Percentiles rank a stretch among this genome's conserved stretches.
These are phyloP conservation scores for Nebria brevicollis DNA, from an alignment of 2,888 invertebrate species.

Conservation along the genomic window DNA sequence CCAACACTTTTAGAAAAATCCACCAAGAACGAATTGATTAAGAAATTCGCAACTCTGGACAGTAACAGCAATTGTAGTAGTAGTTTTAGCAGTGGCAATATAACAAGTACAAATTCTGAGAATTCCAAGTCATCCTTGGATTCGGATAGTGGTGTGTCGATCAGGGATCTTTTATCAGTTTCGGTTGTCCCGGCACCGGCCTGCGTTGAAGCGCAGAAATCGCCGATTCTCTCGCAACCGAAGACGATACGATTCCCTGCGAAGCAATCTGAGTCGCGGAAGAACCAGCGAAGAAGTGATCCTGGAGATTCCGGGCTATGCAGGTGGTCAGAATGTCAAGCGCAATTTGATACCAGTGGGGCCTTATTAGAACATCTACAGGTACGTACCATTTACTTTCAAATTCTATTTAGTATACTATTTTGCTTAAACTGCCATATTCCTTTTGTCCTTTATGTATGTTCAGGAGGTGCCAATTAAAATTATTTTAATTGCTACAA, in stretches of 20 bases:
- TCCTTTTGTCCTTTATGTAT: too few species aligned
- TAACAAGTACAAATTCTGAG: slow-evolving; percentile 48
- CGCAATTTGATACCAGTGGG: slow-evolving; percentile 80
- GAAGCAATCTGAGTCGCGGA: slow-evolving; percentile 58
- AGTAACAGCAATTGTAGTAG: slow-evolving; percentile 61
- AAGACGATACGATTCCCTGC: slow-evolving; percentile 85
- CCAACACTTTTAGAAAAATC: slow-evolving; percentile 7
- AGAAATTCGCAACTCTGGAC: neutral
- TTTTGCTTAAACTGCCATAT: neutral
- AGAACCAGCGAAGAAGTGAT: slow-evolving; percentile 57
- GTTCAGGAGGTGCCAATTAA: too few species aligned
- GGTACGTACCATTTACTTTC: slow-evolving; percentile 63
- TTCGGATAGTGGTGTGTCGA: slow-evolving; percentile 59
- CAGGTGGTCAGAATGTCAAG: slow-evolving; percentile 85
- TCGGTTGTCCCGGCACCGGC: slow-evolving; percentile 55
- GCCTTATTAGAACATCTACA: slow-evolving; percentile 89
- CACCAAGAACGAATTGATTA: neutral
- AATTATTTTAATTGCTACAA: too few species aligned
- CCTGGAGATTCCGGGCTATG: slow-evolving; percentile 66
- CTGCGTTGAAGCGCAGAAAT: slow-evolving; percentile 65
- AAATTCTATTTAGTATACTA: neutral
- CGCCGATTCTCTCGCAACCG: slow-evolving; percentile 82
- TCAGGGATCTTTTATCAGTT: slow-evolving; percentile 56
- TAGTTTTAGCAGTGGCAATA: slow-evolving; percentile 34
- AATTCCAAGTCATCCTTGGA: slow-evolving; percentile 36